Evolutionary conservation across 2,113 vertebrate species (phyloP), one percentile per base, ranked within the genome.

Genomic region (Cynocephalus volans): DNA sequence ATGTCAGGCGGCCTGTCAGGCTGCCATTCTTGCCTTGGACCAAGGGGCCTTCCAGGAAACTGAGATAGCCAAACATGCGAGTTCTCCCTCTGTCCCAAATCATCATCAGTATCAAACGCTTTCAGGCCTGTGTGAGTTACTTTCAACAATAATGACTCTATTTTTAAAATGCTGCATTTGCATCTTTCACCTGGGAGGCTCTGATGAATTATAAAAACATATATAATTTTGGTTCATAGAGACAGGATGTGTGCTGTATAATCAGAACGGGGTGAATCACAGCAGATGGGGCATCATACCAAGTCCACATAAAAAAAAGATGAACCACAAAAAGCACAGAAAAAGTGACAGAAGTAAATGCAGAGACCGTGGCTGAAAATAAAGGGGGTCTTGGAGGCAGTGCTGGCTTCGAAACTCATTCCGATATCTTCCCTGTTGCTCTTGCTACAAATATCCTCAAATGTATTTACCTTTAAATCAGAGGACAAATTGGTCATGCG

Each of bases 161-260:
- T 85, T 72, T 93, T 24, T 23, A 60, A 96, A 97, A 95, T 93
- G 67, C 86, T 76, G 73, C 26, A 23, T 91, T 96, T 93, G 28
- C 73, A 58, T 95, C 76, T 90, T 95, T 95, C 64, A 88, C 81
- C 72, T 86, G 65, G 60, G 31, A 97, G 50, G 45, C 62, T 56
- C 82, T 50, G 56, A 70, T 69, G 93, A 79, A 95, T 90, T 79
- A 76, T 5, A 76, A 67, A 92, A 90, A 50, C 41, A 21, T 58
- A 62, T 94, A 96, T 58, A 60, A 77, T 72, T 77, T 67, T 77
- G 91, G 60, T 75, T 58, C 31, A 7, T 5, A 24, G 56, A 73
- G 73, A 93, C 26, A 81, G n/a, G 21, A 56, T 69, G 45, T 52
- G 45, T 24, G n/a, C 10, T 52, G 33, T n/a, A 72, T 97, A 88